Conservation (phyloP, 64 coral and sea anemone species). For the Porites australiensis region DNA sequence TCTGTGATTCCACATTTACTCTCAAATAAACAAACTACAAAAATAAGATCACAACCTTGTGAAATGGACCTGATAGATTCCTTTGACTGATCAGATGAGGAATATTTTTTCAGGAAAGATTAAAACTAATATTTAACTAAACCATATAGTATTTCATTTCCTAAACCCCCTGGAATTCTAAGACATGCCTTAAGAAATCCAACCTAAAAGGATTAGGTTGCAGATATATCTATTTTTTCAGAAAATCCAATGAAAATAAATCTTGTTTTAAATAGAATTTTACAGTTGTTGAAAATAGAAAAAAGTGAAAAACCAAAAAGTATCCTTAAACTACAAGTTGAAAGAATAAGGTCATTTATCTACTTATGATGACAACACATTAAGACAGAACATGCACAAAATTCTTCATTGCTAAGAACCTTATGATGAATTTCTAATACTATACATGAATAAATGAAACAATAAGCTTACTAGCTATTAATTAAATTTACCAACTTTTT, state of each 20-base stretch:
- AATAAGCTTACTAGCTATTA: too few relatives aligned
- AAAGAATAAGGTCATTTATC: neutral
- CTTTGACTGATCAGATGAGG: neutral
- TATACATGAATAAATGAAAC: too few relatives aligned
- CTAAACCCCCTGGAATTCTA: slow-evolving; percentile 16
- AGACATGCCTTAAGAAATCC: neutral
- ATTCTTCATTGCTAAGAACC: neutral
- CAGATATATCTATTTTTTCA: slow-evolving; percentile 10
- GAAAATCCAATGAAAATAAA: neutral
- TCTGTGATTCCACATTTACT: neutral
- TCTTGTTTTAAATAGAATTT: neutral
- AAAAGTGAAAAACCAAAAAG: neutral
- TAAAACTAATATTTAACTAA: slow-evolving; percentile 12
- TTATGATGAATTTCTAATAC: too few relatives aligned
- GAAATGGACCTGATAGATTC: too few relatives aligned
- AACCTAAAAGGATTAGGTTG: neutral
- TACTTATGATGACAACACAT: neutral
- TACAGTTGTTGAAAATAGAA: neutral
- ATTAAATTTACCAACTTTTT: too few relatives aligned
- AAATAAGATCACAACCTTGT: neutral
- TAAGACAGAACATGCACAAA: neutral
- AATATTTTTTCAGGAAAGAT: slow-evolving; percentile 29
- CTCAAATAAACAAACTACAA: neutral
- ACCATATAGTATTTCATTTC: slow-evolving; percentile 29
- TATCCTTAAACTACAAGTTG: too few relatives aligned